Evolutionary conservation across 2,797 vertebrate genomes (phyloP), one percentile per base, ranked within the genome.

Genomic region (Alauda arvensis): DNA sequence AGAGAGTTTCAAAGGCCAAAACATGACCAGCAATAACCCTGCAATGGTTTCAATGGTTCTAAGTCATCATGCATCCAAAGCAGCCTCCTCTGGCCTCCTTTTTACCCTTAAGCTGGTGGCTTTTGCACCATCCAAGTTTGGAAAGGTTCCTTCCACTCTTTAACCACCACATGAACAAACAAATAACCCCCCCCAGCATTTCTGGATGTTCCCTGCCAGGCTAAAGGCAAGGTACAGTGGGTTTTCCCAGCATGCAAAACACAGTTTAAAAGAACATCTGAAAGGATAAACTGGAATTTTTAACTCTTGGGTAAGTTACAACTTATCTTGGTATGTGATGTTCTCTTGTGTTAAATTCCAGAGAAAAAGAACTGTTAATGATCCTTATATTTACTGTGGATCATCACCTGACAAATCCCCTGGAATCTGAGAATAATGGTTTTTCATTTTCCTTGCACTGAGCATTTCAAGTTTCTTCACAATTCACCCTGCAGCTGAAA

Each of bases 1-100:
- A 79, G 37, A 80, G 37, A 88, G 75, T 78, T 95, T 90, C 63
- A 96, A 93, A 95, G 87, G 95, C 85, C 94, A 96, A 94, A 97
- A 90, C 82, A 95, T 14, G 87, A 93, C 88, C 93, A 89, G 74
- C 78, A 92, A 84, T 72, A 70, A 71, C 71, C 69, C 77, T 92
- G 69, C 75, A 88, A 59, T 24, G 70, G 45, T 56, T 83, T 65
- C 67, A 93, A 75, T 28, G 68, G 40, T 62, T 90, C 26, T 42
- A 90, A 78, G 26, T 21, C 82, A 91, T 75, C 71, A 87, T 60
- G 67, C 85, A 91, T n/a, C 79, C 57, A 62, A 45, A 82, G 20
- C 3, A 8, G 53, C 46, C 59, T 80, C 46, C 79, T 74, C 48
- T 84, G 53, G 65, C 69, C n/a, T n/a, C n/a, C n/a, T n/a, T n/a